A percentile compares a stretch with the other conserved stretches of the same genome.
Evolutionary conservation across 1,140 invertebrate genomes (phyloP).

Genomic region (Holcopasites calliopsidis): DNA sequence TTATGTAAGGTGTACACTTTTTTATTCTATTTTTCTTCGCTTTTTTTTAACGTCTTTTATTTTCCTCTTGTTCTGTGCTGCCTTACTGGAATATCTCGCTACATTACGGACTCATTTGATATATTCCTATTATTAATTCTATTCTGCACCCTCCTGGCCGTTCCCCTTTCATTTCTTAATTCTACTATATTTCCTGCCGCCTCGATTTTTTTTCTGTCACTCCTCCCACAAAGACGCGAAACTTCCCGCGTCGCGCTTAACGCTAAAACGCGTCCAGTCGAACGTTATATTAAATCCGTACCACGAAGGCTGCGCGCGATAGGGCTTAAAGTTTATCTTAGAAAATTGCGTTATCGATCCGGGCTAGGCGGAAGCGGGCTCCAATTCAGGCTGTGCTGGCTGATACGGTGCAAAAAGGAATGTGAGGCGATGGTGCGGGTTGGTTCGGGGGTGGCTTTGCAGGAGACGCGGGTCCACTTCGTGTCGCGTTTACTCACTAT

Average conservation of each 20-base stretch:
- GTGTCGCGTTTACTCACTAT: constrained; percentile 43
- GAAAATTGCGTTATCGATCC: constrained; percentile 24
- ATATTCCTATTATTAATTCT: too few species aligned
- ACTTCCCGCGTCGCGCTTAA: too few species aligned
- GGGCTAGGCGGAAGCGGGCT: background rate
- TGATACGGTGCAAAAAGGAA: constrained; percentile 11
- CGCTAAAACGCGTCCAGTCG: background rate
- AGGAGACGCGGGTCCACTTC: background rate
- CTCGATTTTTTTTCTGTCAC: too few species aligned
- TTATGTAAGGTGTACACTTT: too few species aligned
- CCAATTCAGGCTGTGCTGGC: background rate
- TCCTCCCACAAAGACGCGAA: background rate
- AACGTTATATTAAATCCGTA: constrained; percentile 5
- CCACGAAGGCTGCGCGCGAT: background rate
- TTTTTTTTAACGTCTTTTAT: too few species aligned
- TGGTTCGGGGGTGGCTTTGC: background rate
- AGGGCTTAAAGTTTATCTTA: constrained; percentile 9
- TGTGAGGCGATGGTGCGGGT: background rate
- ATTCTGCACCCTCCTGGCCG: too few species aligned
- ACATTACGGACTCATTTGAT: too few species aligned
- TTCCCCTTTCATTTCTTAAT: too few species aligned
- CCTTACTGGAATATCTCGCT: too few species aligned
- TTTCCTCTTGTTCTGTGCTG: too few species aligned
- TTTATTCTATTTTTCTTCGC: too few species aligned
- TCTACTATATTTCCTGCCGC: too few species aligned